Base-by-base conservation (phyloP, 2,113 vertebrate species). In the Dicaeum eximium region DNA sequence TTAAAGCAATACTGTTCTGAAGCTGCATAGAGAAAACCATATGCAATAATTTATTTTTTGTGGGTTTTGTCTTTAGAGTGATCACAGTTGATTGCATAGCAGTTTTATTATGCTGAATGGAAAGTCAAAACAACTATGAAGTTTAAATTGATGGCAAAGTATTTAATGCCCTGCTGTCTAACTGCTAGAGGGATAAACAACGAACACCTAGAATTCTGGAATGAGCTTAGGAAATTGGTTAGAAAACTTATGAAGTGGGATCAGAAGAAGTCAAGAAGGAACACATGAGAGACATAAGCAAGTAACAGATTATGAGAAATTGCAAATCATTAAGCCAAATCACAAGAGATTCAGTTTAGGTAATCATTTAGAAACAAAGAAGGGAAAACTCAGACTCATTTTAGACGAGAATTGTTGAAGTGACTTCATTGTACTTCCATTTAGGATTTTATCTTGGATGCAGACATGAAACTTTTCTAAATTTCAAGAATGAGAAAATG, bases 181-280 rank as follows among this genome's bases (percentile, higher is more conserved):
- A 95, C 37, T 90, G 88, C 96, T 92, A 61, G 79, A 90, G 95
- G 90, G 69, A 82, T 95, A 96, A 96, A 95, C 90, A 96, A 96
- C 91, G 66, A 74, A 69, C 42, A 94, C 86, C 90, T 96, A 87
- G 58, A 82, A 86, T 83, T 15, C 66, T 80, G 35, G 42, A 91
- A 92, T 92, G 51, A 60, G 11, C 74, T 88, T 42, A 78, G 84
- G n/a, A 87, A 93, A 74, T 77, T n/a, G 28, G 65, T 93, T 86
- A 62, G 64, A 56, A 80, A 60, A 95, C 60, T 80, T 80, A 51
- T 65, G 82, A 92, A 94, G n/a, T 77, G 13, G 50, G 38, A 35
- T 80, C 71, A 70, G 44, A 54, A 81, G 51, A 80, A 30, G 35
- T 75, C 19, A 58, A 80, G 40, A 80, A 66, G 38, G n/a, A 87